Base-by-base conservation (phyloP, 2,888 invertebrate genomes). In the Ectemnius continuus region DNA sequence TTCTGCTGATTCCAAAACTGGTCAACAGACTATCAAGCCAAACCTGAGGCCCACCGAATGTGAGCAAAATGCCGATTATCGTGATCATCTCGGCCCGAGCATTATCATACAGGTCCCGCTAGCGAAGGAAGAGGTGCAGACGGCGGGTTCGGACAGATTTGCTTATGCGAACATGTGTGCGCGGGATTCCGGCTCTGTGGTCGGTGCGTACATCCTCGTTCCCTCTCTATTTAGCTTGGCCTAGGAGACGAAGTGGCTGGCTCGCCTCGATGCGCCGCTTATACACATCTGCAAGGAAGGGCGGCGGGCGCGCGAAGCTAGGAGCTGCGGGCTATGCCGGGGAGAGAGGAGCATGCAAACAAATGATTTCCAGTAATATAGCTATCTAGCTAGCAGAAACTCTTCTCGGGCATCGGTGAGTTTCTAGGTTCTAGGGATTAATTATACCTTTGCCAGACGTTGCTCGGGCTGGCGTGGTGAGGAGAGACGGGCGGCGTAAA, bases 381-480 rank as follows among this genome's bases (percentile, higher is more conserved):
- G 11, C 36, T 36, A 61, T 1, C 36, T 36, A 11, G 8, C 36
- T 36, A 1, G 36, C 36, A 36, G 36, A 36, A 36, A 11, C 36
- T 36, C 36, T 6, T 36, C 36, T 4, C 47, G 28, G 23, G 48
- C 57, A 46, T 26, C 47, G 14, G 52, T 36, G n/a, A 52, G 58
- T 16, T 68, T 52, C 65, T 72, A 65, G 64, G 69, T 69, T 48
- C 66, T 26, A 20, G 47, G 75, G 61, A 76, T 77, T 72, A 66
- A 72, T 76, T 61, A 73, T 76, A 61, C 67, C 62, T 71, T 67
- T 76, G 70, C 70, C 66, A 59, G 57, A 36, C 61, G 60, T 76
- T 79, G 76, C 67, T 73, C 60, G 64, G 63, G 67, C 67, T 73
- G 76, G 77, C 77, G 52, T 70, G 65, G 8, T 52, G 68, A 69